phyloP scores from a whole-genome alignment of 2,113 vertebrate species.

The Sander vitreus region DNA sequence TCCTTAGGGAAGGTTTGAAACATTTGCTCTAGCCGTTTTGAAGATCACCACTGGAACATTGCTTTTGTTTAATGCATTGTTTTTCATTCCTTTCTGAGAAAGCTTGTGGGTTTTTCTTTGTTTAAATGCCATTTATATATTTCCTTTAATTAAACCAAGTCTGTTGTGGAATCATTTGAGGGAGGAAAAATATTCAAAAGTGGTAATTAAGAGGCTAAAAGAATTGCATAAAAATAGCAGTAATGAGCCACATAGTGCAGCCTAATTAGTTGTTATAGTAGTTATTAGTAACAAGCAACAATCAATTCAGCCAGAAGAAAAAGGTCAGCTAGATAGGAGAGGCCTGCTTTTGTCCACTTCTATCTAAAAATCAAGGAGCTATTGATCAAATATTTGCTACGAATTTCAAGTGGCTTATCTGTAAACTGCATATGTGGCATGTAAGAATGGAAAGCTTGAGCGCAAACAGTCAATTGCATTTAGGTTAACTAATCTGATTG shows the following conservation, averaged over 20 bases:
- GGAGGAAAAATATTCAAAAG: not conserved
- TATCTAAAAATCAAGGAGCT: not conserved
- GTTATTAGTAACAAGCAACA: not conserved
- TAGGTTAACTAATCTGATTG: not conserved
- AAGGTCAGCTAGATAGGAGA: not conserved
- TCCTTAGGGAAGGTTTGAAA: not conserved
- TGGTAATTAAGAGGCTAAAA: not conserved
- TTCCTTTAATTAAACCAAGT: not conserved
- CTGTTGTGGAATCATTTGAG: not conserved
- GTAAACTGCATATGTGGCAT: not conserved
- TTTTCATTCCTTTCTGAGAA: not conserved
- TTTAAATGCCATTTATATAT: not conserved
- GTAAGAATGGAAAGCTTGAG: not conserved
- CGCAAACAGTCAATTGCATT: not conserved
- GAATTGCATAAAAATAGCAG: not conserved
- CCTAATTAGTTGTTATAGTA: not conserved
- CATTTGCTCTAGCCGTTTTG: too few relatives aligned
- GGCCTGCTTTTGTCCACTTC: not conserved
- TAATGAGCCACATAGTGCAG: not conserved
- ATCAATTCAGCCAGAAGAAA: not conserved
- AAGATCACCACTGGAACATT: not conserved
- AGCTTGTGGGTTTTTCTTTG: not conserved
- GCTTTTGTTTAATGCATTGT: not conserved
- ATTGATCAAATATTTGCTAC: not conserved
- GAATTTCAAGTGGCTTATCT: not conserved